Evolutionary conservation across 2,113 vertebrate species (phyloP), one percentile per base, ranked within the genome.

Genomic region (Ochotona princeps): DNA sequence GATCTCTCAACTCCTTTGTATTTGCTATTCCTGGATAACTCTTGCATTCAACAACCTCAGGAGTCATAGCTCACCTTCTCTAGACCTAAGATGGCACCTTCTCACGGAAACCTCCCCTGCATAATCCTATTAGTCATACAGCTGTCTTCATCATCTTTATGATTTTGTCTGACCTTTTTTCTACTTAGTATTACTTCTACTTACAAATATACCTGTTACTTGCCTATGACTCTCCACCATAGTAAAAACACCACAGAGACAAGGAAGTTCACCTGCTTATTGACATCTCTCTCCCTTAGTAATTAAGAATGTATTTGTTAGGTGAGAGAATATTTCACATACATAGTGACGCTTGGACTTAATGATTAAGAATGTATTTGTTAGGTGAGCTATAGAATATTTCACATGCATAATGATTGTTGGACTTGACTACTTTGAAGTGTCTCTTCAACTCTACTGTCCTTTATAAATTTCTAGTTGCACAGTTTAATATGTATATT

Each of bases 251-350:
- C 44, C 60, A 83, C 5, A 38, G 38, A 83, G 20, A 8, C 21
- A 72, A 89, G 28, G 25, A 72, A 8, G 76, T 83, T 54, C 35
- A 78, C 8, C 47, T 49, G 4, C 30, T 85, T 74, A 73, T 63
- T 74, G 38, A 87, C 13, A n/a, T 2, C 7, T 80, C 10, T 60
- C 0, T 54, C 8, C 51, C 15, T 8, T 23, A 18, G 67, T 75
- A 38, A 80, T 88, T 57, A 81, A 87, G 20, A 73, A 79, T 69
- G 28, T 28, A 49, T 70, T 81, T 81, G 25, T 70, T 91, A 5
- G 88, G 66, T 32, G 25, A 81, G 75, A 8, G 21, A 78, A 74
- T 89, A 83, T 73, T 61, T 61, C 38, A 26, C 49, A 26, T 54
- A 28, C 47, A 91, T n/a, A 6, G 23, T 54, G 15, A 84, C 75